Evolutionary conservation across 2,113 vertebrate species (phyloP).

Genomic region (Pontoporia blainvillei): DNA sequence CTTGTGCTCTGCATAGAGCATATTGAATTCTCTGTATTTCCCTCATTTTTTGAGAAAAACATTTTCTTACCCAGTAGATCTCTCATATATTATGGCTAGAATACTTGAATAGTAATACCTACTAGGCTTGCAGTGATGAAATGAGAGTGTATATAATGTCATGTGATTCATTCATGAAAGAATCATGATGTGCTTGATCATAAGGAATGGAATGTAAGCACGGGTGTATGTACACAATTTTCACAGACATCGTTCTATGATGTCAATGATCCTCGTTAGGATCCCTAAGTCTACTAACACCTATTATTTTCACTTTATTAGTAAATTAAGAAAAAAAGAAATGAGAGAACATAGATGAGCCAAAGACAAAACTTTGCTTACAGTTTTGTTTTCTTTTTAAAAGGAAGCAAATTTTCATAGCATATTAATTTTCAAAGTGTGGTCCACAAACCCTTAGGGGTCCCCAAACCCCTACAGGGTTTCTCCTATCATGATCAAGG

Average conservation of each 20-base stretch:
- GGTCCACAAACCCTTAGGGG: background rate
- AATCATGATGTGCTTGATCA: background rate
- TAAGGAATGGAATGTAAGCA: too few species aligned
- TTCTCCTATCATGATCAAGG: background rate
- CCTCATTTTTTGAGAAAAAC: background rate
- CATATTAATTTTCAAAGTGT: background rate
- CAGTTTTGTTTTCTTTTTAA: background rate
- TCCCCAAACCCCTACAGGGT: rapidly evolving
- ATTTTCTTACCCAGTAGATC: background rate
- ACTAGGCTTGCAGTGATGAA: background rate
- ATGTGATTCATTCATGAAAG: background rate
- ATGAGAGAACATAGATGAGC: background rate
- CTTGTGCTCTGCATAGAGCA: background rate
- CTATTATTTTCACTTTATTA: background rate
- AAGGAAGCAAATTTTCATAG: background rate
- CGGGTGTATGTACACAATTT: background rate
- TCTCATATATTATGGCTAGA: background rate
- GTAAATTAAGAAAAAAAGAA: background rate
- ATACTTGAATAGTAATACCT: background rate
- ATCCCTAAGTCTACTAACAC: background rate
- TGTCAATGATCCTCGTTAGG: background rate
- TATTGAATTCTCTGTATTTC: background rate
- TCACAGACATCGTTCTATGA: background rate
- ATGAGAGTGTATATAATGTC: background rate
- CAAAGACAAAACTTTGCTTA: background rate